Evolutionary conservation across 2,113 vertebrate genomes (phyloP), one percentile per base, ranked within the genome.

Genomic region (Dascyllus trimaculatus): DNA sequence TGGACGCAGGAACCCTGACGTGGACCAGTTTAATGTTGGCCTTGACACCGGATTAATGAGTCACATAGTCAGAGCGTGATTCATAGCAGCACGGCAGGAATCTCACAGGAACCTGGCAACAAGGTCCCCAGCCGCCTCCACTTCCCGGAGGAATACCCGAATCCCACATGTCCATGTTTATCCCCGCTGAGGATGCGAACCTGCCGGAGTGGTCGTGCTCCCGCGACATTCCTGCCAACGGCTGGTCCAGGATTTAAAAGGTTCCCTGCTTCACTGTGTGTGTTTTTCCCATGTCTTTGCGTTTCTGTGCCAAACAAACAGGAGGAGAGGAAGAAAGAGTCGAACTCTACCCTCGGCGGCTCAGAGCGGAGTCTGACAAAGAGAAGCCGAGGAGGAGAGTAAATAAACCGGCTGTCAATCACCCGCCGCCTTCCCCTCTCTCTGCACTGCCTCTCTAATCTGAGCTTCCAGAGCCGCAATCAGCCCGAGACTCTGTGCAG

Each of bases 211-310:
- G 60, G 21, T 69, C 61, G n/a, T 52, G 66, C 38, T 84, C 63
- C 67, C 81, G 87, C 77, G 70, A 91, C 74, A 88, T 89, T 89
- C 83, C 82, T 85, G 85, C 78, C 79, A 63, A 57, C 10, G 22
- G 63, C 48, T 67, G 78, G 38, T 82, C 78, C 64, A 53, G 64
- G 26, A 64, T 86, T 65, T 43, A 81, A 56, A 59, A 24, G 32
- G n/a, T 24, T 59, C 38, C 51, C 62, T 2, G 8, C 35, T 58
- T 71, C 58, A 18, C 11, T 25, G 32, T 58, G 84, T 71, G 58
- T 75, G 61, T 71, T 70, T 86, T 85, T 54, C 53, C 71, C 67
- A 67, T 21, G 59, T 67, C 67, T 80, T 26, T 71, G 76, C 65
- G 69, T 79, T 75, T 87, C 52, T 29, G 65, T 70, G 85, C 81